A percentile compares a stretch with the other conserved stretches of the same genome.
phyloP scores from a whole-genome alignment of 2,113 vertebrate genomes.

The Onychostoma macrolepis region DNA sequence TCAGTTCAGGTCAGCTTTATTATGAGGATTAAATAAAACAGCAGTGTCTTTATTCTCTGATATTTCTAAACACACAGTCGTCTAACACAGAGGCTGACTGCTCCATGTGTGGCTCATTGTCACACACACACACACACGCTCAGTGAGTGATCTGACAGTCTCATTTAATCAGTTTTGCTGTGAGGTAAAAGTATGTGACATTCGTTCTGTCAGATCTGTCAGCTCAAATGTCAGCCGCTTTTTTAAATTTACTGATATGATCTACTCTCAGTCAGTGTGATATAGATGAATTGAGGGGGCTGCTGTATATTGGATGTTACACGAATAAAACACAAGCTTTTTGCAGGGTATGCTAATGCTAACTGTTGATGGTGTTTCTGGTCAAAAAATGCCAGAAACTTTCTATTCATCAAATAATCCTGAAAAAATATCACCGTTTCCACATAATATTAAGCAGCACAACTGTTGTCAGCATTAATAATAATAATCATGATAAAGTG shows the following conservation, averaged over 20 bases:
- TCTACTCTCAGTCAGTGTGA: neutral
- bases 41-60: constrained; percentile 29
- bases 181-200: constrained; percentile 32
- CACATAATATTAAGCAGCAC: neutral
- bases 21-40: neutral
- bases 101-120: neutral
- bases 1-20: neutral
- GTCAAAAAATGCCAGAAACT: neutral
- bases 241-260: constrained; percentile 20
- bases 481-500: neutral
- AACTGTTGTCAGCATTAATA: neutral
- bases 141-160: constrained; percentile 13
- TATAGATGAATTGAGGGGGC: neutral
- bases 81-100: neutral
- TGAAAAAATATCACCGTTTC: neutral
- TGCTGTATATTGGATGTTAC: neutral
- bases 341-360: neutral
- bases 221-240: constrained; percentile 21
- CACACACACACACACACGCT: neutral
- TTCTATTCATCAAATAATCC: neutral
- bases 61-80: constrained; percentile 20
- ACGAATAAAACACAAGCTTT: neutral
- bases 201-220: constrained; percentile 1
- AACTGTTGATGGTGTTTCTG: neutral
- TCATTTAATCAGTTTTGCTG: constrained; percentile 32